phyloP scores from a whole-genome alignment of 2,113 vertebrate species.

The Rhodinocichla rosea region DNA sequence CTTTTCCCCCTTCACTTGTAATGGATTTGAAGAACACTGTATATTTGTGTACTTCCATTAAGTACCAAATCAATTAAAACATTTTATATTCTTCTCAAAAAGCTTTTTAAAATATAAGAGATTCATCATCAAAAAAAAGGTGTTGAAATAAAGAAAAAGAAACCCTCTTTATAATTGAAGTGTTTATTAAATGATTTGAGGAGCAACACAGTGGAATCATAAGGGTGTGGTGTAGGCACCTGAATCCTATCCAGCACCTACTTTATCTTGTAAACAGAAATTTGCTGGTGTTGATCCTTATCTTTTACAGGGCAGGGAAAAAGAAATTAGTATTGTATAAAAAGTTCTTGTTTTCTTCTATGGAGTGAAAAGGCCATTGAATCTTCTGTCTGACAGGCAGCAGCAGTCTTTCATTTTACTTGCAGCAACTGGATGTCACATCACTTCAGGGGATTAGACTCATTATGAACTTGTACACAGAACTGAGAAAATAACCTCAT shows the following conservation, averaged over 20 bases:
- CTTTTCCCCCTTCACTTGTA: not conserved
- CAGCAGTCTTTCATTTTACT: not conserved
- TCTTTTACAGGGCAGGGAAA: not conserved
- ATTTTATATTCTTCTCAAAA: not conserved
- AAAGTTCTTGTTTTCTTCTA: not conserved
- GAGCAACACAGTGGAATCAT: not conserved
- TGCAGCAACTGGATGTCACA: not conserved
- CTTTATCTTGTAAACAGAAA: not conserved
- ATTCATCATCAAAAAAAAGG: not conserved
- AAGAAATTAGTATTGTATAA: not conserved
- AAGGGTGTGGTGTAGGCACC: not conserved
- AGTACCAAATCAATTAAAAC: not conserved
- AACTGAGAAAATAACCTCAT: not conserved
- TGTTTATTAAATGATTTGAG: not conserved
- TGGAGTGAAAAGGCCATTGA: not conserved
- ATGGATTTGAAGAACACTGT: not conserved
- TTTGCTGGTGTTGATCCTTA: not conserved
- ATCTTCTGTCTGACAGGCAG: not conserved
- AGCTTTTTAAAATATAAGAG: not conserved
- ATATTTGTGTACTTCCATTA: not conserved
- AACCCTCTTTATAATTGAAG: rapidly evolving
- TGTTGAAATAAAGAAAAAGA: not conserved
- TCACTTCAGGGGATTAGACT: not conserved
- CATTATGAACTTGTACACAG: not conserved
- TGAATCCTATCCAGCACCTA: not conserved